Conservation (phyloP, 2,797 vertebrate species). For the Mormyrus hasselquistii region DNA sequence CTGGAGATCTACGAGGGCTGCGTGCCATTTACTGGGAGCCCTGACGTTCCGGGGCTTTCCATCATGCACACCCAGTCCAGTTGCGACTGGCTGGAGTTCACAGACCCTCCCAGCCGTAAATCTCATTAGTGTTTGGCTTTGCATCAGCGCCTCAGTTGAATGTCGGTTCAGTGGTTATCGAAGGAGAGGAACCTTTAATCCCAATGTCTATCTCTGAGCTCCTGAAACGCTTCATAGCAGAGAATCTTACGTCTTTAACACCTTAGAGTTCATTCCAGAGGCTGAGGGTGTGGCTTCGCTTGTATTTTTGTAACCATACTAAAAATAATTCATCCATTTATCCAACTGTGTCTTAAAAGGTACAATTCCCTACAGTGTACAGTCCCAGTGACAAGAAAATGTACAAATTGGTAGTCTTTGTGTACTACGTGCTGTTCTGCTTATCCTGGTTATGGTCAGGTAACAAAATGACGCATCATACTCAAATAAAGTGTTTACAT, state of each 20-base stretch:
- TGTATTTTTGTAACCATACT: background rate
- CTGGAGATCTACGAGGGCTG: background rate
- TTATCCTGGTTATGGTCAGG: background rate
- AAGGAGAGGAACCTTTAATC: background rate
- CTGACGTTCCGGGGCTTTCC: conserved; percentile 13
- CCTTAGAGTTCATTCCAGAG: background rate
- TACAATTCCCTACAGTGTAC: background rate
- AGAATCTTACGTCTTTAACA: background rate
- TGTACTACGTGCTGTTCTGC: background rate
- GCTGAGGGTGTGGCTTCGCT: background rate
- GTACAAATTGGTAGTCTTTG: background rate
- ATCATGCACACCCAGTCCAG: conserved; percentile 7
- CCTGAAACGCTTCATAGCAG: background rate
- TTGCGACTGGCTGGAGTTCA: conserved; percentile 15
- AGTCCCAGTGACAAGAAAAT: background rate
- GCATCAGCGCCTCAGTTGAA: background rate
- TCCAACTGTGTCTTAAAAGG: background rate
- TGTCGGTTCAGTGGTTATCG: background rate
- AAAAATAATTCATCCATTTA: background rate
- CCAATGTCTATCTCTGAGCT: background rate
- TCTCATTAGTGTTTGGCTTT: background rate
- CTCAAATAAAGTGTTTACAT: background rate
- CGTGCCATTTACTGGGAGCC: background rate
- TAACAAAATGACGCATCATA: background rate
- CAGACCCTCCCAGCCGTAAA: background rate